Evolutionary conservation across 2,888 invertebrate genomes (phyloP), one percentile per base, ranked within the genome.

Genomic region (Amiota communis): DNA sequence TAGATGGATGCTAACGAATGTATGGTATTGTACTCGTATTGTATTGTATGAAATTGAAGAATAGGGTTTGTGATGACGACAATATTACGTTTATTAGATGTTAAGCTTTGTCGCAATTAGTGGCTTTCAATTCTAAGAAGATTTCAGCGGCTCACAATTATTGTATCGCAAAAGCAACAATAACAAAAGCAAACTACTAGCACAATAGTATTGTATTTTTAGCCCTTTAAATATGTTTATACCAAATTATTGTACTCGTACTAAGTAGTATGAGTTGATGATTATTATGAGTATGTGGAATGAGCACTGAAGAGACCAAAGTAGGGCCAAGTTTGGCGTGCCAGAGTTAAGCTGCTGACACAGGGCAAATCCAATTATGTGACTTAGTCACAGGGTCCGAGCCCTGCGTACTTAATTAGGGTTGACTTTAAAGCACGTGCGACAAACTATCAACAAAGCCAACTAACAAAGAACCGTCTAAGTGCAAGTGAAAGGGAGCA

Each of bases 41-140:
- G 17, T 13, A 56, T 56, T 48, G 65, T 20, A 59, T 59, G 59
- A 9, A 11, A 59, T 59, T 59, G 59, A 20, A 10, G 17, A 48
- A 15, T 65, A 20, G 49, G 10, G 15, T 23, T 23, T 23, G 3
- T 23, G 23, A 23, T 23, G 23, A 23, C 23, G 23, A 65, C 15
- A 17, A 17, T 59, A 59, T 59, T 20, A 59, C 3, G 12, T 20
- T 59, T 23, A 51, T 20, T 17, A 10, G 64, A 51, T 17, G 53
- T 64, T 71, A 56, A 64, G 71, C 64, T 71, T 64, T 46, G 49
- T 57, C 77, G 83, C 83, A 83, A 85, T 83, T 83, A 83, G 86
- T 86, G 6, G 8, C 36, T 36, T 85, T 84, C 82, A 82, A 83
- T 83, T 79, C 83, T 83, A 83, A 83, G 86, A 84, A 71, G 78